Conservation (phyloP, 2,888 invertebrate genomes). For the Melieria picta region DNA sequence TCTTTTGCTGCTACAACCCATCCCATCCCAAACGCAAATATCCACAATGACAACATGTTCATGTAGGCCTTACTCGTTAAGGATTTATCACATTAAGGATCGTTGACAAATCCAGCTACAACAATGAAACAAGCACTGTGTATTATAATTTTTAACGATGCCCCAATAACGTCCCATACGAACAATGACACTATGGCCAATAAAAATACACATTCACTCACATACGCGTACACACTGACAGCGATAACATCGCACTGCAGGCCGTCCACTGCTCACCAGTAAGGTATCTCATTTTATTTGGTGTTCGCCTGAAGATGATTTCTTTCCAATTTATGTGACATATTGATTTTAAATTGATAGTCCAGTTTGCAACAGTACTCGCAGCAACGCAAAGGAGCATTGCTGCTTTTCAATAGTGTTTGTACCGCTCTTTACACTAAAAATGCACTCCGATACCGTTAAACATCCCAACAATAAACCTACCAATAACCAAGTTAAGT, state of each 20-base stretch:
- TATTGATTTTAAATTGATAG: slow-evolving; percentile 67
- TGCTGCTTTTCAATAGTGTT: slow-evolving; percentile 3
- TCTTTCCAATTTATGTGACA: slow-evolving; percentile 67
- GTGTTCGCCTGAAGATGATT: slow-evolving; percentile 55
- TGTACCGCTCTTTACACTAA: too few relatives aligned
- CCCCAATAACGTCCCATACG: slow-evolving; percentile 37
- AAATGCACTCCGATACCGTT: too few relatives aligned
- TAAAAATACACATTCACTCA: slow-evolving; percentile 49
- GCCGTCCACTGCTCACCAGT: slow-evolving; percentile 15
- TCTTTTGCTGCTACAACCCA: too few relatives aligned
- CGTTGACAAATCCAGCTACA: slow-evolving; percentile 65
- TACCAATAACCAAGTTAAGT: too few relatives aligned
- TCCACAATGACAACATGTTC: too few relatives aligned
- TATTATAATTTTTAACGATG: neutral
- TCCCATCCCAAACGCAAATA: too few relatives aligned
- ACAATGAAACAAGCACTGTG: slow-evolving; percentile 42
- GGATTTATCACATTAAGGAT: slow-evolving; percentile 66
- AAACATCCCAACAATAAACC: too few relatives aligned
- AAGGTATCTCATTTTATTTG: slow-evolving; percentile 19
- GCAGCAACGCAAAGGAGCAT: neutral
- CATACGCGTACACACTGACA: slow-evolving; percentile 1
- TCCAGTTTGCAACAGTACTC: slow-evolving; percentile 43
- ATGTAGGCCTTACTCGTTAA: slow-evolving; percentile 55
- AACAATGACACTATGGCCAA: slow-evolving; percentile 61
- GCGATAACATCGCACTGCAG: slow-evolving; percentile 27